These are phyloP conservation scores for Lasioglossum albipes DNA, from an alignment of 1,140 invertebrate genomes.

Conservation along the genomic window DNA sequence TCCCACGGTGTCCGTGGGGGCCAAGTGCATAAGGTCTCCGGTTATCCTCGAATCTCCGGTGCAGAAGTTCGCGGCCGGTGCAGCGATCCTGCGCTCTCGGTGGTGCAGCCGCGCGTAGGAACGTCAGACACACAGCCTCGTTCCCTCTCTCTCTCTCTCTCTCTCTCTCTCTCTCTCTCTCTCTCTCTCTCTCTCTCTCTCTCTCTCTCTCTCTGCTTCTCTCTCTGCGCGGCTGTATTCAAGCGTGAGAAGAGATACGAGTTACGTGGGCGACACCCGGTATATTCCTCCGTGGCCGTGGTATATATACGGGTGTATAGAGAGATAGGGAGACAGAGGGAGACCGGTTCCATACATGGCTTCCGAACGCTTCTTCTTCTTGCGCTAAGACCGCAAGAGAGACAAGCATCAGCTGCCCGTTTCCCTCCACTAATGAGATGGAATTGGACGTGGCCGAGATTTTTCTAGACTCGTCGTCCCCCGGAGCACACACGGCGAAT, in stretches of 20 bases:
- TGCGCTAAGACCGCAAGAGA: conserved; percentile 76
- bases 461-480: conserved; percentile 76
- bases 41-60: conserved; percentile 52
- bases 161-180: too few relatives aligned
- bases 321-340: conserved; percentile 75
- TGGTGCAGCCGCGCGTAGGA: conserved; percentile 24
- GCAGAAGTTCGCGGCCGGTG: conserved; percentile 30
- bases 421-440: conserved; percentile 80
- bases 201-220: too few relatives aligned
- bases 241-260: conserved; percentile 66
- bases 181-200: too few relatives aligned
- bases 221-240: conserved; percentile 32
- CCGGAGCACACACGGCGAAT: conserved; percentile 46
- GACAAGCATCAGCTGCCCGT: conserved; percentile 80
- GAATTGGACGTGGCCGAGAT: conserved; percentile 81
- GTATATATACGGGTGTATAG: conserved; percentile 68
- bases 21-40: conserved; percentile 7
- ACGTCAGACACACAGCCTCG: conserved; percentile 26
- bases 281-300: conserved; percentile 67
- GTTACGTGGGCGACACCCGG: conserved; percentile 76
- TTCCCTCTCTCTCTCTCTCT: too few relatives aligned
- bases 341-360: conserved; percentile 81
- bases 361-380: conserved; percentile 78
- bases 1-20: neutral
- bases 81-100: neutral